Conservation (phyloP, 2,113 vertebrate genomes). For the Pseudolaguvia tuberculata region DNA sequence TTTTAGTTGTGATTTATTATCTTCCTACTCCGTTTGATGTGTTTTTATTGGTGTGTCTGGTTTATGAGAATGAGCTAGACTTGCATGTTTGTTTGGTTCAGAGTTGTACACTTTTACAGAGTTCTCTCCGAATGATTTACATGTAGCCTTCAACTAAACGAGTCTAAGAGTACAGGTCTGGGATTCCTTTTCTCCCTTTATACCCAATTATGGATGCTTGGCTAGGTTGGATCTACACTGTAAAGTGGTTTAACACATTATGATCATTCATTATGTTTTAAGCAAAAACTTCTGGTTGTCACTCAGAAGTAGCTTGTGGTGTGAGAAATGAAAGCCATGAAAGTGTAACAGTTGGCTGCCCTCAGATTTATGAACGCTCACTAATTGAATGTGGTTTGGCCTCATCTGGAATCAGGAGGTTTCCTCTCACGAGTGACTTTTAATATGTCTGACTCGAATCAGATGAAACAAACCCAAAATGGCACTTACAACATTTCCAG, state of each 20-base stretch:
- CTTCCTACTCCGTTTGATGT: background rate
- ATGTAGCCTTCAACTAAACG: background rate
- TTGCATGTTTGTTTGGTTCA: background rate
- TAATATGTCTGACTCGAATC: slow-evolving; percentile 25
- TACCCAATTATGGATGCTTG: background rate
- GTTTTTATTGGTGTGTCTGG: slow-evolving; percentile 6
- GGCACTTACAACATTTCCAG: slow-evolving; percentile 30
- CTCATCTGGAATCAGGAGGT: slow-evolving; percentile 22
- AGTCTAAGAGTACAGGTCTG: slow-evolving; percentile 3
- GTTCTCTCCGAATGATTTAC: too few species aligned
- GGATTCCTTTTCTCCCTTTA: slow-evolving; percentile 3
- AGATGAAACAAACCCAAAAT: slow-evolving; percentile 43
- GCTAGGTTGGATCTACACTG: slow-evolving; percentile 1
- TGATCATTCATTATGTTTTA: slow-evolving; percentile 10
- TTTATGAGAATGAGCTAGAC: slow-evolving; percentile 9
- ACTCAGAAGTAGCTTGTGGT: slow-evolving; percentile 17
- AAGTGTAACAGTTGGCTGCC: slow-evolving; percentile 35
- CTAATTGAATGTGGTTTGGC: slow-evolving; percentile 49
- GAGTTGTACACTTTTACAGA: slow-evolving; percentile 8
- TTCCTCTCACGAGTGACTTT: slow-evolving; percentile 26
- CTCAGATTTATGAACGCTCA: slow-evolving; percentile 33
- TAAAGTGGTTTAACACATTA: slow-evolving; percentile 10
- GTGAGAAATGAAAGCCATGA: slow-evolving; percentile 23
- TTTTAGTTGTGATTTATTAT: background rate
- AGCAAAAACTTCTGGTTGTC: slow-evolving; percentile 6